Evolutionary conservation across 1,140 invertebrate species (phyloP).

Genomic region (Cherax destructor): DNA sequence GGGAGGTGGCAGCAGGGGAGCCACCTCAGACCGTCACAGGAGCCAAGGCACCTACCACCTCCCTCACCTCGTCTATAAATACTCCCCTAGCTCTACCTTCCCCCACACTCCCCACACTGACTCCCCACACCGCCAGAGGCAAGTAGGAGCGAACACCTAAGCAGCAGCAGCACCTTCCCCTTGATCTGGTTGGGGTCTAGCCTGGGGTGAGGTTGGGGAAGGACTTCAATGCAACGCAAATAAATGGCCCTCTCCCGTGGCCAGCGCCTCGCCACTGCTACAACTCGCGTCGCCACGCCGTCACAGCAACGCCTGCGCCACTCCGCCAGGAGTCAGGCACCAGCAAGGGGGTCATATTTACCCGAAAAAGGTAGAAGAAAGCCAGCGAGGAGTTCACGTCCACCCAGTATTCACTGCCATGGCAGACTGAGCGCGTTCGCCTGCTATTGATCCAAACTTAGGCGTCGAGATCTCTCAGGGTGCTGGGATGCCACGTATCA

Average conservation of each 20-base stretch:
- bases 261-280: background rate
- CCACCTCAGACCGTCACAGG: background rate
- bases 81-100: background rate
- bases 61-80: slow-evolving; percentile 11
- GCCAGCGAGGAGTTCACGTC: background rate
- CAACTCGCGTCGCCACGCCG: background rate
- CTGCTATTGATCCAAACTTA: slow-evolving; percentile 53
- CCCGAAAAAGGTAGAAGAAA: slow-evolving; percentile 6
- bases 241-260: background rate
- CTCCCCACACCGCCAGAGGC: background rate
- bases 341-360: background rate
- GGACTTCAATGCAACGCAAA: slow-evolving; percentile 36
- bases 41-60: slow-evolving; percentile 2
- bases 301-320: background rate
- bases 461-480: slow-evolving; percentile 35
- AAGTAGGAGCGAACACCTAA: too few relatives aligned
- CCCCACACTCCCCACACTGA: background rate
- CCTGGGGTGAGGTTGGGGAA: background rate
- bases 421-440: slow-evolving; percentile 28
- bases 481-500: background rate
- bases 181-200: background rate
- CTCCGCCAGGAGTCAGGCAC: background rate
- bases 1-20: background rate
- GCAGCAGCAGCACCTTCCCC: background rate
- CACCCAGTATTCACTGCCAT: slow-evolving; percentile 12